Conservation (phyloP, 2,888 invertebrate genomes). For the Chorisops tibialis region DNA sequence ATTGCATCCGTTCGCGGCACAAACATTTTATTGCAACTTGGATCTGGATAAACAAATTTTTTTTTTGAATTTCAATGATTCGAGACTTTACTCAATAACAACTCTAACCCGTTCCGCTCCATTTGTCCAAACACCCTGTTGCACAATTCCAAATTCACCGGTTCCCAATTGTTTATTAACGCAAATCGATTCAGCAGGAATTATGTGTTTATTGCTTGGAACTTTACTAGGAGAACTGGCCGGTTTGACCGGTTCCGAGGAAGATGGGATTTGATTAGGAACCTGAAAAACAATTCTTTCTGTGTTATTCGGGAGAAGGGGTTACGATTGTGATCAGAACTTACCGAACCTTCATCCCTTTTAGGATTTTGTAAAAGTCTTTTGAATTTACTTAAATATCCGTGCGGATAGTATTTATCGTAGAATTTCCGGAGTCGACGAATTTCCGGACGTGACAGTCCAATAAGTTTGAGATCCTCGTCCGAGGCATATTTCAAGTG, state of each 20-base stretch:
- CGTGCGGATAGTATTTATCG: constrained; percentile 89
- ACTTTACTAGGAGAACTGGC: constrained; percentile 49
- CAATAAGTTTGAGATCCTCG: constrained; percentile 86
- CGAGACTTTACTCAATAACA: constrained; percentile 33
- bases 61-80: too few relatives aligned
- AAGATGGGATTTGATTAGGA: constrained; percentile 58
- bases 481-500: constrained; percentile 93
- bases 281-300: constrained; percentile 26
- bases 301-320: too few relatives aligned
- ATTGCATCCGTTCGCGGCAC: constrained; percentile 90
- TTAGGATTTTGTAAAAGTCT: constrained; percentile 67
- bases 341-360: constrained; percentile 54
- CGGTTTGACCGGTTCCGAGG: constrained; percentile 67
- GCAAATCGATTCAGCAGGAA: constrained; percentile 84
- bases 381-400: constrained; percentile 87
- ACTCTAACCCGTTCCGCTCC: constrained; percentile 80
- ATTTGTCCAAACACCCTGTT: constrained; percentile 96
- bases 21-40: constrained; percentile 97
- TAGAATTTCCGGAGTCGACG: constrained; percentile 90
- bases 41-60: constrained; percentile 61
- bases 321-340: constrained; percentile 36
- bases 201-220: constrained; percentile 76
- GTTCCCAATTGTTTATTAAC: constrained; percentile 93
- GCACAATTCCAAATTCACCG: constrained; percentile 97
- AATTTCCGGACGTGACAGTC: constrained; percentile 93